Evolutionary conservation across 2,888 invertebrate species (phyloP).

Genomic region (Herminia tarsipennalis): DNA sequence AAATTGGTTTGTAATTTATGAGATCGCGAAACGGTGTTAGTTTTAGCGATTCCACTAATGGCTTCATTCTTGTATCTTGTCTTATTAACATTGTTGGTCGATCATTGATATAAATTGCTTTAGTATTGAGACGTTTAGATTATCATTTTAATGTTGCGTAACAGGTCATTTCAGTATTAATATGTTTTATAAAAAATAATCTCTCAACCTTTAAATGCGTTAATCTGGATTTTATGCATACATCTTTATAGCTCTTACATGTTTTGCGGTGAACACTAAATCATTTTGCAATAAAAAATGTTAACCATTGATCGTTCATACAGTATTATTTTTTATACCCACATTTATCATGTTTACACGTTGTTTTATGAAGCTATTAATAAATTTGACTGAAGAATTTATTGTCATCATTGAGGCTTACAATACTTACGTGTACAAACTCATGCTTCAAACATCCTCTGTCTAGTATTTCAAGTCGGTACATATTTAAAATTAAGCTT

Average conservation of each 20-base stretch:
- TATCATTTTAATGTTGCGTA: slow-evolving; percentile 46
- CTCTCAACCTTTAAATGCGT: background rate
- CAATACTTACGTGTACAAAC: too few species aligned
- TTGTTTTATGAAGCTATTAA: slow-evolving; percentile 29
- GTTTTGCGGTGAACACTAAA: slow-evolving; percentile 12
- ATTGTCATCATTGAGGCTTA: slow-evolving; percentile 5
- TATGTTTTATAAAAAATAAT: background rate
- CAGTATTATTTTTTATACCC: slow-evolving; percentile 16
- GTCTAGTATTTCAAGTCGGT: too few species aligned
- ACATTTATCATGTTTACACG: slow-evolving; percentile 34
- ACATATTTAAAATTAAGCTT: background rate
- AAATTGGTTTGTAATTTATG: slow-evolving; percentile 43
- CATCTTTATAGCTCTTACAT: slow-evolving; percentile 4
- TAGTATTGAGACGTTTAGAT: slow-evolving; percentile 49
- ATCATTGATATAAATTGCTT: slow-evolving; percentile 60
- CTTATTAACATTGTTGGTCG: slow-evolving; percentile 63
- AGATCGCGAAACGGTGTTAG: slow-evolving; percentile 61
- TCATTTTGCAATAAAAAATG: slow-evolving; percentile 24
- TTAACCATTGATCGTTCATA: slow-evolving; percentile 22
- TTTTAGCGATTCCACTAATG: slow-evolving; percentile 76
- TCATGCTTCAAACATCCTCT: too few species aligned
- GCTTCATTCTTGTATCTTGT: slow-evolving; percentile 65
- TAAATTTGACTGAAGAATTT: slow-evolving; percentile 24
- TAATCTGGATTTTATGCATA: slow-evolving; percentile 2
- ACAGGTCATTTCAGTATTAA: slow-evolving; percentile 26